Percentiles rank a stretch among this genome's conserved stretches.
These are phyloP conservation scores for Xestia xanthographa DNA, from an alignment of 2,888 invertebrate species.

Conservation along the genomic window DNA sequence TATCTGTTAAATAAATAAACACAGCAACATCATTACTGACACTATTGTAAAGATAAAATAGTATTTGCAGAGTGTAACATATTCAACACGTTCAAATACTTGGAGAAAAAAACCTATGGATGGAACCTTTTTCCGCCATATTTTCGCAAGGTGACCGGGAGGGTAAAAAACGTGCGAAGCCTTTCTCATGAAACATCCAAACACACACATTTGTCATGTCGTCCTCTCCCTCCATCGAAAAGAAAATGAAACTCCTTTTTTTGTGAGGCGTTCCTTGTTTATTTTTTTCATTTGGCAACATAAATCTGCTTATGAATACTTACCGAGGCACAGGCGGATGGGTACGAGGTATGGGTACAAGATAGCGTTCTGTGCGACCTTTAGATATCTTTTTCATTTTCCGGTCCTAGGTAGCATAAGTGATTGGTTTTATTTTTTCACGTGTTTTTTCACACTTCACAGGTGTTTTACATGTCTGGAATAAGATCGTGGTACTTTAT, in stretches of 20 bases:
- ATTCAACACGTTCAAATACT: conserved; percentile 25
- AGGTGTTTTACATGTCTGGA: neutral
- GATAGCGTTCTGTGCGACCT: conserved; percentile 12
- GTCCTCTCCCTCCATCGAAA: conserved; percentile 26
- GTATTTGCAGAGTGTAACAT: conserved; percentile 22
- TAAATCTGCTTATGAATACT: conserved; percentile 64
- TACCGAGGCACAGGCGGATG: conserved; percentile 38
- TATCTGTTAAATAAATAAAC: conserved; percentile 24
- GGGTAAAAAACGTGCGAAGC: conserved; percentile 42
- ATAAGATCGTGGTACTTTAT: neutral
- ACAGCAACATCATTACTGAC: conserved; percentile 24
- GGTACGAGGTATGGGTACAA: conserved; percentile 3
- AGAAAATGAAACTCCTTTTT: conserved; percentile 57
- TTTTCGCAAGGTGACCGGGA: conserved; percentile 39
- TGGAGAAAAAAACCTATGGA: conserved; percentile 6
- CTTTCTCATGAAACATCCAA: conserved; percentile 56
- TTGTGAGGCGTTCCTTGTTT: conserved; percentile 41
- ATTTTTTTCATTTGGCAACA: conserved; percentile 52
- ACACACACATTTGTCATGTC: conserved; percentile 55
- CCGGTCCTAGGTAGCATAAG: neutral
- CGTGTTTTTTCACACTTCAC: neutral
- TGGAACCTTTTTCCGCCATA: conserved; percentile 19
- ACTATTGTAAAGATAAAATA: conserved; percentile 19
- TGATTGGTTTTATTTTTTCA: conserved; percentile 25
- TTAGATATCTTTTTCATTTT: conserved; percentile 23